Conservation (phyloP, 2,113 vertebrate genomes). For the Pao palembangensis region DNA sequence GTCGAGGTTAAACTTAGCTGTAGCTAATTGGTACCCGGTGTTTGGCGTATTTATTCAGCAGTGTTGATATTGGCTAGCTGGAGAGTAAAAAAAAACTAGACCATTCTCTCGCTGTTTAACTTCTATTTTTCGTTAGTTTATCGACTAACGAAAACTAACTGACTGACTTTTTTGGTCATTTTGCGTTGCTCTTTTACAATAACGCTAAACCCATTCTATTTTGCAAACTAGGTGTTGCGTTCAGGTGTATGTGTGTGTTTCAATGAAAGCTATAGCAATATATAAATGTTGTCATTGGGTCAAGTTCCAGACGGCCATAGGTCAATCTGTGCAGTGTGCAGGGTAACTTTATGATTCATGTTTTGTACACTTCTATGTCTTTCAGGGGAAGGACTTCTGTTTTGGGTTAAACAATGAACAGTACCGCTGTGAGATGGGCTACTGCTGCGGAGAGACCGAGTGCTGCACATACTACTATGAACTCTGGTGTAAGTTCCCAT, state of each 20-base stretch:
- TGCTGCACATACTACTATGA: conserved; percentile 85
- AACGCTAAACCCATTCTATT: too few species aligned
- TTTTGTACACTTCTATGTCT: conserved; percentile 25
- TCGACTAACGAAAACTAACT: too few species aligned
- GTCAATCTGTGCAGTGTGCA: not conserved
- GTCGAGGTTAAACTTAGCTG: conserved; percentile 47
- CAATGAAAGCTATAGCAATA: too few species aligned
- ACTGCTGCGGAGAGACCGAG: conserved; percentile 81
- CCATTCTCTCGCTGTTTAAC: not conserved
- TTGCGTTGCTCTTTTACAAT: too few species aligned
- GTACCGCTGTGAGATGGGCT: conserved; percentile 81
- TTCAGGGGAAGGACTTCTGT: conserved; percentile 80
- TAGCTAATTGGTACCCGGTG: conserved; percentile 53
- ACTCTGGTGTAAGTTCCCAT: conserved; percentile 78
- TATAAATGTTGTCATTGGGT: too few species aligned
- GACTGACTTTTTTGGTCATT: too few species aligned
- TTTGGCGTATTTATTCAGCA: conserved; percentile 35
- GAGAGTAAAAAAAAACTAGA: not conserved
- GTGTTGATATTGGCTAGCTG: conserved; percentile 12
- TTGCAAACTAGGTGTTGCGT: too few species aligned
- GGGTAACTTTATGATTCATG: conserved; percentile 5
- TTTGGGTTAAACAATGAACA: conserved; percentile 80
- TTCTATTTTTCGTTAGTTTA: too few species aligned
- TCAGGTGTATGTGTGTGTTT: too few species aligned
- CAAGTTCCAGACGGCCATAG: not conserved